These are phyloP conservation scores for Napeogenes sylphis DNA, from an alignment of 2,888 invertebrate genomes.

Conservation along the genomic window DNA sequence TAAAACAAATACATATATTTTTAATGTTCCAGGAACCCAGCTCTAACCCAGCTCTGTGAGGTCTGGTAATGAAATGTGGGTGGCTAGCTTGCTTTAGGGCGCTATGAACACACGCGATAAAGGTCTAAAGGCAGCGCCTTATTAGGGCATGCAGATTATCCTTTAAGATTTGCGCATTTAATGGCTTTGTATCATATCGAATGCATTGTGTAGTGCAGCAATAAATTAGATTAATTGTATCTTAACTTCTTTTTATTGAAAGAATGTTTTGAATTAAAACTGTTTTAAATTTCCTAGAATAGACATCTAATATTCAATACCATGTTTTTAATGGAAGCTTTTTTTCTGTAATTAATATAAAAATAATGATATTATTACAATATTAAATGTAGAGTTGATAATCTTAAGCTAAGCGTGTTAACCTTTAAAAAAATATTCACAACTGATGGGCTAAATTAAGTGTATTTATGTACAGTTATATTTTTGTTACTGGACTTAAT, in stretches of 20 bases:
- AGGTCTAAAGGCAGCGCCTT: conserved; percentile 32
- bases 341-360: too few species aligned
- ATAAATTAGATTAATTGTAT: conserved; percentile 19
- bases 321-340: too few species aligned
- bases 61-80: conserved; percentile 54
- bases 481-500: too few species aligned
- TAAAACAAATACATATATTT: neutral
- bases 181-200: conserved; percentile 17
- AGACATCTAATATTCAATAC: neutral
- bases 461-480: too few species aligned
- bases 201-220: conserved; percentile 17
- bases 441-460: too few species aligned
- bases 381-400: too few species aligned
- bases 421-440: too few species aligned
- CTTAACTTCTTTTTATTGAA: conserved; percentile 8
- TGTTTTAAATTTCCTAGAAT: neutral
- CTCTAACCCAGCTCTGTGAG: conserved; percentile 12
- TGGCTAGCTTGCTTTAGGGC: conserved; percentile 36
- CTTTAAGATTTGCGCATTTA: conserved; percentile 33
- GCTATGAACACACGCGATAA: conserved; percentile 32
- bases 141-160: conserved; percentile 37
- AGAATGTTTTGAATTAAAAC: conserved; percentile 5
- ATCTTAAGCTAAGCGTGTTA: too few species aligned
- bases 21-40: neutral
- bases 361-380: too few species aligned